Evolutionary conservation across 2,113 vertebrate species (phyloP).

Genomic region (Butorides virescens): DNA sequence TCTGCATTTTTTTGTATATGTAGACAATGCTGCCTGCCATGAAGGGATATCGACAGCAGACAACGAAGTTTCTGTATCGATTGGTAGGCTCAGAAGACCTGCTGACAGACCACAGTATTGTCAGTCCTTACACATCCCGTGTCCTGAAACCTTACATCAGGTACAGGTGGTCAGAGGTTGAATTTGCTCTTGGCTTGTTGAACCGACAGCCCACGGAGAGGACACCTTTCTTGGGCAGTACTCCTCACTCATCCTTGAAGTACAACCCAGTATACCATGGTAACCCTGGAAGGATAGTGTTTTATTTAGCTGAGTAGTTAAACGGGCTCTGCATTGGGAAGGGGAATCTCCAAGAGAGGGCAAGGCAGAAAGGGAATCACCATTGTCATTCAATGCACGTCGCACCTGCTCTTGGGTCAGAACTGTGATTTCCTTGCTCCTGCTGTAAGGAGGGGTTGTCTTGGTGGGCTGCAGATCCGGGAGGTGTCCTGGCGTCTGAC

Average conservation of each 20-base stretch:
- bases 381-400: background rate
- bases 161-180: constrained; percentile 61
- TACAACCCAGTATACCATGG: background rate
- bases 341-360: background rate
- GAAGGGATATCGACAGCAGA: constrained; percentile 77
- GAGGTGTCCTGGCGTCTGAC: background rate
- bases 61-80: constrained; percentile 87
- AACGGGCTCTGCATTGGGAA: background rate
- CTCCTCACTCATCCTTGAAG: background rate
- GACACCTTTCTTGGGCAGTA: background rate
- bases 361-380: background rate
- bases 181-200: background rate
- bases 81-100: constrained; percentile 87
- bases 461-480: fast-evolving
- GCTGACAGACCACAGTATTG: constrained; percentile 83
- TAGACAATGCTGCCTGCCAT: constrained; percentile 79
- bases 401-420: background rate
- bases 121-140: constrained; percentile 95
- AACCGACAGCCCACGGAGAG: background rate
- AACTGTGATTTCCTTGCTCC: background rate
- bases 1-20: background rate
- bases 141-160: constrained; percentile 94
- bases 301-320: background rate
- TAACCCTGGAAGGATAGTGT: background rate
- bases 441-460: background rate